Evolutionary conservation across 1,140 invertebrate genomes (phyloP).

Genomic region (Glomeris maerens): DNA sequence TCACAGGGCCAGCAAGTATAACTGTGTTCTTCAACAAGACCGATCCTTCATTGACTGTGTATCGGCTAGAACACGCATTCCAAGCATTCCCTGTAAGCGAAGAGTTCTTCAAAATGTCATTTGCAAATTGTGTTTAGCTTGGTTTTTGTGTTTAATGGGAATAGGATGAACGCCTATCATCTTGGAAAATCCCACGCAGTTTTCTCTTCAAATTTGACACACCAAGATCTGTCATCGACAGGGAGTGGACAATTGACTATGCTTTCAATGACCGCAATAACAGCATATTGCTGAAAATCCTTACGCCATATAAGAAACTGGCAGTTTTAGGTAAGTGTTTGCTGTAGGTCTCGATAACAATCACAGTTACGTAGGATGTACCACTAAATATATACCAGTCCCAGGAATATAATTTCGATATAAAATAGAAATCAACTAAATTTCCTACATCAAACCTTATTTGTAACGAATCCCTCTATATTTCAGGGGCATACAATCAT

Average conservation of each 20-base stretch:
- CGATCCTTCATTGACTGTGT: not conserved
- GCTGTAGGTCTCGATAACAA: not conserved
- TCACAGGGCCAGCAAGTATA: not conserved
- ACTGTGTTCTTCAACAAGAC: not conserved
- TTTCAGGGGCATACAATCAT: too few relatives aligned
- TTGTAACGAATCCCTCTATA: too few relatives aligned
- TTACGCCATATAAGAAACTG: not conserved
- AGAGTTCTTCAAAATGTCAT: not conserved
- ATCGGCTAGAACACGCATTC: too few relatives aligned
- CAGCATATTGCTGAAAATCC: not conserved
- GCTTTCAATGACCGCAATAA: not conserved
- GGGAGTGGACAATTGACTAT: not conserved
- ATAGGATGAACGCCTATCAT: not conserved
- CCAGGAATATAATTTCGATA: too few relatives aligned
- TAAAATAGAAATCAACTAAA: too few relatives aligned
- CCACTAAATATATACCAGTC: too few relatives aligned
- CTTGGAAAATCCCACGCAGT: not conserved
- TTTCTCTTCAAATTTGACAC: not conserved
- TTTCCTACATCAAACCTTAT: too few relatives aligned
- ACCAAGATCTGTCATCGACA: not conserved
- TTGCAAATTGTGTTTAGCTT: not conserved
- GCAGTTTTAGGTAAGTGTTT: not conserved
- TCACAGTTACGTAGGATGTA: too few relatives aligned
- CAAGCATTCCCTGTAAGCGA: not conserved
- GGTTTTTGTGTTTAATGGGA: not conserved